Base-by-base conservation (phyloP, 2,888 invertebrate genomes). In the Harpagoxenus sublaevis region DNA sequence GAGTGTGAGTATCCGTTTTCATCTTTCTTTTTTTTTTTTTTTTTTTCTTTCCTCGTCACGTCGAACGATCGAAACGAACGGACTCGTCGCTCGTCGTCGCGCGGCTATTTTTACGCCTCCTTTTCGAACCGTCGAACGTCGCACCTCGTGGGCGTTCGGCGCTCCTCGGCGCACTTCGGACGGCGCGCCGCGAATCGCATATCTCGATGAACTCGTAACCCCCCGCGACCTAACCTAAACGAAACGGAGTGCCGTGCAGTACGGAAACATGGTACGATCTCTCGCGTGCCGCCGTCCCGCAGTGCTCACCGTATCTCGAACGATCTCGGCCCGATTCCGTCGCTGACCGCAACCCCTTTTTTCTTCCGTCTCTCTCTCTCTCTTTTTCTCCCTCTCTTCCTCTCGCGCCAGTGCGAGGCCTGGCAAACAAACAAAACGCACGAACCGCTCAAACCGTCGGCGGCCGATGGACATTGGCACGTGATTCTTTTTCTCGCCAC, bases 141-240 rank as follows among this genome's bases (percentile, higher is more conserved):
- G n/a, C 28, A 18, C 6, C 18, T 70, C 75, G 66, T 18, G n/a
- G 1, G 39, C 31, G 18, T 18, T 84, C 84, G 84, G 35, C 31
- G 5, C 63, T 70, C 45, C 83, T 83, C 89, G 89, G 87, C 6
- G 75, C n/a, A 42, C 68, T 68, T 82, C 89, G 63, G 82, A 23
- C 75, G 60, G 65, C 75, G 18, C 15, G 78, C 53, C 39, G 39
- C 28, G 4, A 23, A 23, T 10, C 55, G 23, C 6, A 35, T 35
- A 39, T n/a, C 74, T 81, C 60, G 84, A 74, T 74, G 86, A 89
- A 82, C 85, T 87, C 86, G 77, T 83, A 88, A 86, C 87, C 83
- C 79, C 84, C 35, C 77, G 82, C 71, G 84, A 88, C 79, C 84
- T 90, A 91, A 91, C 90, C 88, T 91, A 81, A 35, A 23, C 86